Evolutionary conservation across 2,113 vertebrate genomes (phyloP), one percentile per base, ranked within the genome.

Genomic region (Cardinalis cardinalis): DNA sequence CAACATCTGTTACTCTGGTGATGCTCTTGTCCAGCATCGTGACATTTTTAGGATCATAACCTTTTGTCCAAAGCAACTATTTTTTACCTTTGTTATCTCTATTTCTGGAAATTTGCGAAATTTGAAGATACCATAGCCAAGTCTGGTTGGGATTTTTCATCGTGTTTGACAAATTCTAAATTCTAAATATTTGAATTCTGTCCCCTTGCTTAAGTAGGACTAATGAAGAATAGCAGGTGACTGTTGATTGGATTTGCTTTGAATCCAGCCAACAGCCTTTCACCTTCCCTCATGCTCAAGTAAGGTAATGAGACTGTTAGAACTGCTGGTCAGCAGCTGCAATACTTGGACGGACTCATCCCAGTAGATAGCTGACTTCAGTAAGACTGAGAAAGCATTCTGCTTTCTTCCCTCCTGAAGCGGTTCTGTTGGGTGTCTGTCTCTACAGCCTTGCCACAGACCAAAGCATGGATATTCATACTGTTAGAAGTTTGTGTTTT

Each of bases 231-330:
- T 0, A 3, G 7, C 1, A 4, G 31, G 63, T 44, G 10, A 18
- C 10, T 55, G 25, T 72, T 91, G 25, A 5, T 18, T 74, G 48
- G 34, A 44, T 91, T 81, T 73, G 5, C 24, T 36, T 73, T 41
- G n/a, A 72, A 41, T 88, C 64, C 21, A 56, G 2, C 34, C 15
- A 55, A 4, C 20, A 68, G 24, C 12, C 7, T 9, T 84, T 56
- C 4, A 0, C 36, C 0, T 7, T 69, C 36, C 36, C 5, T 79
- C 14, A 5, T 52, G 18, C 10, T n/a, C 13, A 61, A 24, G 51
- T 32, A 41, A 73, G n/a, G 24, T 60, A n/a, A 48, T 36, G 38
- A 65, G 25, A 23, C 24, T 7, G 2, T 48, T 58, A 16, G 55
- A 81, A 23, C 12, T 51, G n/a, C 24, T 58, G 2, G 20, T 52